Evolutionary conservation across 2,797 vertebrate genomes (phyloP).

Genomic region (Margarornis squamiger): DNA sequence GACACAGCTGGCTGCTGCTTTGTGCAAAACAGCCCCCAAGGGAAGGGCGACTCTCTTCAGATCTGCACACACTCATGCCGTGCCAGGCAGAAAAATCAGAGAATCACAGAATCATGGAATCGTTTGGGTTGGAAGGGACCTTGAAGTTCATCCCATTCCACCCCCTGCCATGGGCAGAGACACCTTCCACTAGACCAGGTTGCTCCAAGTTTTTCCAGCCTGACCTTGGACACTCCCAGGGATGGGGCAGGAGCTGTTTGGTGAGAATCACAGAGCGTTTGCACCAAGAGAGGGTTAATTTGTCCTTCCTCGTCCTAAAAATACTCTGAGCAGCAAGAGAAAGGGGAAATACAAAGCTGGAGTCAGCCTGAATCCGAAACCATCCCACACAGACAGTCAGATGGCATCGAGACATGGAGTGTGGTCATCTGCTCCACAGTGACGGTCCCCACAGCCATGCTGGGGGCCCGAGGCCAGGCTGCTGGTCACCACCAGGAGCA

Average conservation of each 20-base stretch:
- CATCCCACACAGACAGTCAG: fast-evolving
- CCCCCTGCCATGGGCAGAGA: too few relatives aligned
- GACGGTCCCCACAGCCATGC: fast-evolving
- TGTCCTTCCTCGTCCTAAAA: not conserved
- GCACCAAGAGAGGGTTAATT: not conserved
- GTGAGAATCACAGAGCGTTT: fast-evolving
- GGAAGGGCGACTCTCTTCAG: not conserved
- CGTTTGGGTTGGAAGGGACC: too few relatives aligned
- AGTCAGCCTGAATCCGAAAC: not conserved
- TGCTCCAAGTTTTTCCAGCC: not conserved
- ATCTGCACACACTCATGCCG: not conserved
- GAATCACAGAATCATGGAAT: not conserved
- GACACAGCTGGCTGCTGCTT: conserved; percentile 37
- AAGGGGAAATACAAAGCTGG: not conserved
- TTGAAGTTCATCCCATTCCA: too few relatives aligned
- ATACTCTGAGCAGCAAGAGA: not conserved
- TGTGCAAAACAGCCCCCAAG: not conserved
- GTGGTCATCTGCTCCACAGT: fast-evolving
- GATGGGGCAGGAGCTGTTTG: fast-evolving
- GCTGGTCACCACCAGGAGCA: not conserved
- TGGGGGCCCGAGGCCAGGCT: not conserved
- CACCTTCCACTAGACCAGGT: too few relatives aligned
- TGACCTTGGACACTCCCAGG: too few relatives aligned
- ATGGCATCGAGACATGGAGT: fast-evolving
- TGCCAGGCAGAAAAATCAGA: not conserved